These are phyloP conservation scores for Hyles vespertilio DNA, from an alignment of 1,140 invertebrate species.

Conservation along the genomic window DNA sequence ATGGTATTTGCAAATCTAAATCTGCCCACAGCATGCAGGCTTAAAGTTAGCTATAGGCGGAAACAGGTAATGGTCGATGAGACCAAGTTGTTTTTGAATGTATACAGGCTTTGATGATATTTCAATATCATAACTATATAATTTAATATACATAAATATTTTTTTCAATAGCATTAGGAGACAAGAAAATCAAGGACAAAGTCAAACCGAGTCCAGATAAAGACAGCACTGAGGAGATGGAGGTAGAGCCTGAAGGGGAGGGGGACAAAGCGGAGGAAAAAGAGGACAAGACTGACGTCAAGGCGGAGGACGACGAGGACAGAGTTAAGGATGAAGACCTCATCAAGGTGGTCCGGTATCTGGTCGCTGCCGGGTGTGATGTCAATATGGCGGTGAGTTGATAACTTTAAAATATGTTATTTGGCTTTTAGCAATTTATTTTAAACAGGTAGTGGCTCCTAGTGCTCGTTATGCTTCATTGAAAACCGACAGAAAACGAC, in stretches of 20 bases:
- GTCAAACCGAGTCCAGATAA: slow-evolving; percentile 16
- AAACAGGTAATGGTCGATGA: no score
- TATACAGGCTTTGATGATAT: no score
- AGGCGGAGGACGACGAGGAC: slow-evolving; percentile 12
- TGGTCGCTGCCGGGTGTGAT: slow-evolving; percentile 56
- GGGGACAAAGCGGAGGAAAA: slow-evolving; percentile 1
- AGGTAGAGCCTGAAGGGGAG: slow-evolving; percentile 24
- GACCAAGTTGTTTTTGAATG: no score
- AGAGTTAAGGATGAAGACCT: slow-evolving; percentile 43
- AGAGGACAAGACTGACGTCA: slow-evolving; percentile 4
- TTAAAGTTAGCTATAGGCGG: no score
- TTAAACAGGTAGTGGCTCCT: neutral
- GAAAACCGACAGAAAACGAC: no score
- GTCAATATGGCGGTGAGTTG: slow-evolving; percentile 48
- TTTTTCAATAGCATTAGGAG: slow-evolving; percentile 37
- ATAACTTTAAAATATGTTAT: slow-evolving; percentile 8
- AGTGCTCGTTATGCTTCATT: neutral
- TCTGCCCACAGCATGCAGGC: no score
- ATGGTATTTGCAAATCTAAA: no score
- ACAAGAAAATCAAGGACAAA: slow-evolving; percentile 32
- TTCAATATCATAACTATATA: no score
- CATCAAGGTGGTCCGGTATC: slow-evolving; percentile 52
- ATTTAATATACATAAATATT: slow-evolving; percentile 2
- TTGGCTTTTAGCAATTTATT: no score
- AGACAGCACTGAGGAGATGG: slow-evolving; percentile 18